Percentiles rank a stretch among this genome's conserved stretches.
These are phyloP conservation scores for Eptesicus fuscus DNA, from an alignment of 2,113 vertebrate species.

Conservation along the genomic window DNA sequence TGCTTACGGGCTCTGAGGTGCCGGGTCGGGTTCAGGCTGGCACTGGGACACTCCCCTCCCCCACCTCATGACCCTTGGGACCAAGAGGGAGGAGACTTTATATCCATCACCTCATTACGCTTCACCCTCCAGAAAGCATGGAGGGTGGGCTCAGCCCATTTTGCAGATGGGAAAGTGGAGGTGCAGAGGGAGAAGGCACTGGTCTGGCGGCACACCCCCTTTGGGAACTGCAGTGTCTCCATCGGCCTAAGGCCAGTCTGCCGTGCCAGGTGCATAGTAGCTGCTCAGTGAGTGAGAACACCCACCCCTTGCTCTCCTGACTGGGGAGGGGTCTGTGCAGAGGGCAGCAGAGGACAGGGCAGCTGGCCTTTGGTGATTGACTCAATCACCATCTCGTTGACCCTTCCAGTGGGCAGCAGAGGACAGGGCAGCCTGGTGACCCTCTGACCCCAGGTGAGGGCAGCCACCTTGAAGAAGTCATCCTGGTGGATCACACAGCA, in stretches of 20 bases:
- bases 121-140: neutral
- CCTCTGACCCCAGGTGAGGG: accelerated
- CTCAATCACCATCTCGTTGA: no score
- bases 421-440: neutral
- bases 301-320: neutral
- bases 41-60: neutral
- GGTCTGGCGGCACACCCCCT: neutral
- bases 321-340: neutral
- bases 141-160: neutral
- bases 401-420: neutral
- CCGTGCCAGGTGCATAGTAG: neutral
- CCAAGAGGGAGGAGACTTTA: neutral
- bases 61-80: no score
- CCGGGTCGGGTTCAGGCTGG: neutral
- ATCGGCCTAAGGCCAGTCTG: accelerated
- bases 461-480: conserved; percentile 94
- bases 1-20: neutral
- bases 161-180: neutral
- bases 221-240: neutral
- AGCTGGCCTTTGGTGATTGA: no score
- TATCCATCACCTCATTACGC: neutral
- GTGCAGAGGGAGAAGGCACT: neutral
- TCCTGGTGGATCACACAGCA: conserved; percentile 96
- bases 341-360: neutral
- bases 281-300: neutral